Evolutionary conservation across 2,113 vertebrate species (phyloP).

Genomic region (Ictalurus furcatus): DNA sequence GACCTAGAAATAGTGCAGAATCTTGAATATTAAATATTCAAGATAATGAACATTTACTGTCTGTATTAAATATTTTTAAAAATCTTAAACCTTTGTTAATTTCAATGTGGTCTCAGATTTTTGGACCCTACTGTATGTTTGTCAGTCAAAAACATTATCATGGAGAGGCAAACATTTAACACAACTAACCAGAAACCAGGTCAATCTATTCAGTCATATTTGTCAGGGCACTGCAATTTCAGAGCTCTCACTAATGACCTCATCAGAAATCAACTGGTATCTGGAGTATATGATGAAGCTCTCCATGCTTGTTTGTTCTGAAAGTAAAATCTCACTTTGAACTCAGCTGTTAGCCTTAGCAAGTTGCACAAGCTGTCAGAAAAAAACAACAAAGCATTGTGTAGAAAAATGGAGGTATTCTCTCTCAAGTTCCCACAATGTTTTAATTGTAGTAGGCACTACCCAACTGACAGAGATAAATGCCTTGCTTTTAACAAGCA

Average conservation of each 20-base stretch:
- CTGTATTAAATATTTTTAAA: too few relatives aligned
- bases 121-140: not conserved
- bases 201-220: not conserved
- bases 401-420: not conserved
- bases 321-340: not conserved
- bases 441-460: not conserved
- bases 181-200: not conserved
- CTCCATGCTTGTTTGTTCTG: not conserved
- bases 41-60: too few relatives aligned
- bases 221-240: not conserved
- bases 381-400: not conserved
- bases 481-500: slow-evolving; percentile 7
- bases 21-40: too few relatives aligned
- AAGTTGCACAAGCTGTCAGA: slow-evolving; percentile 1
- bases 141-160: not conserved
- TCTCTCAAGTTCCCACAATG: not conserved
- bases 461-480: not conserved
- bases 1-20: too few relatives aligned
- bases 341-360: not conserved
- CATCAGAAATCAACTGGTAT: not conserved
- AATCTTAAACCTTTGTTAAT: too few relatives aligned
- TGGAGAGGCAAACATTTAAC: not conserved
- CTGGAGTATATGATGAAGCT: not conserved
- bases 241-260: not conserved
- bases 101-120: too few relatives aligned